These are phyloP conservation scores for Physeter macrocephalus DNA, from an alignment of 2,113 vertebrate species.

Conservation along the genomic window DNA sequence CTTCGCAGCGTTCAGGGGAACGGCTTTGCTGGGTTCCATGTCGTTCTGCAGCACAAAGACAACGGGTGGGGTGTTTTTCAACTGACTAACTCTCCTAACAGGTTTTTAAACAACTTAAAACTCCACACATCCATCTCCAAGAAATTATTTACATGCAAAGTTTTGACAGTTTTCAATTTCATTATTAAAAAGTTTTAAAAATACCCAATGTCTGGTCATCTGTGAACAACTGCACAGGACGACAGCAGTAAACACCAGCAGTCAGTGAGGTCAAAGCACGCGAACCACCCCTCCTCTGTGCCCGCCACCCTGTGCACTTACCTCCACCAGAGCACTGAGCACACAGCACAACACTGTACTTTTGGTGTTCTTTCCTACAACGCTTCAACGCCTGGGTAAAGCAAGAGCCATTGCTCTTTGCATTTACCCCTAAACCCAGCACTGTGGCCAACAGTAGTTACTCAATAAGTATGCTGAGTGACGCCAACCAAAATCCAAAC, in stretches of 20 bases:
- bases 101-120: conserved; percentile 20
- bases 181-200: background rate
- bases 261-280: background rate
- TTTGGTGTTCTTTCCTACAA: conserved; percentile 29
- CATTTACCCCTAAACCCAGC: conserved; percentile 22
- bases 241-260: background rate
- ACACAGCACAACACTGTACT: background rate
- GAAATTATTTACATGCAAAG: conserved; percentile 17
- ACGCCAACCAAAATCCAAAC: background rate
- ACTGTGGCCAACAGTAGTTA: background rate
- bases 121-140: background rate
- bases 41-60: conserved; percentile 87
- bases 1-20: conserved; percentile 88
- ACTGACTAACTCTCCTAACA: conserved; percentile 24
- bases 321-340: background rate
- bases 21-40: conserved; percentile 86
- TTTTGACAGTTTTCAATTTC: background rate
- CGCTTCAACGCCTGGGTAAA: background rate
- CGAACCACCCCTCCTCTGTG: background rate
- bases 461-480: background rate
- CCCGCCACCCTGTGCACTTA: conserved; percentile 14
- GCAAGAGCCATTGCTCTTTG: background rate
- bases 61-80: conserved; percentile 30
- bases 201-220: background rate
- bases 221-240: background rate